Conservation (phyloP, 2,888 invertebrate species). For the Leptinotarsa tumamoca region DNA sequence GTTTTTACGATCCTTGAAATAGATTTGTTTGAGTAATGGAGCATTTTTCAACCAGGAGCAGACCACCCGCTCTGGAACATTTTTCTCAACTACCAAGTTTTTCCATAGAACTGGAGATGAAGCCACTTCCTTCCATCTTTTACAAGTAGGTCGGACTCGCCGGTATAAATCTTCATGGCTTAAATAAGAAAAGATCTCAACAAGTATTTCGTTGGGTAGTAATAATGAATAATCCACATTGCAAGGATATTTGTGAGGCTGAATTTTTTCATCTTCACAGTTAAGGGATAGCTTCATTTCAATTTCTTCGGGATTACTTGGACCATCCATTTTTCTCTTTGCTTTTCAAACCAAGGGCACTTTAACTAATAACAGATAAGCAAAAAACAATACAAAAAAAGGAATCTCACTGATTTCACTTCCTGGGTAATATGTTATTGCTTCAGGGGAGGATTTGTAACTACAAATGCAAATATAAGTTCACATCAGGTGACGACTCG, state of each 20-base stretch:
- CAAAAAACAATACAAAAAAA: too few relatives aligned
- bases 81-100: constrained; percentile 42
- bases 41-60: constrained; percentile 48
- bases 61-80: constrained; percentile 44
- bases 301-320: too few relatives aligned
- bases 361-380: too few relatives aligned
- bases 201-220: constrained; percentile 48
- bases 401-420: too few relatives aligned
- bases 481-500: too few relatives aligned
- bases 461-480: too few relatives aligned
- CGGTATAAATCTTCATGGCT: constrained; percentile 43
- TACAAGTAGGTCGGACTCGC: constrained; percentile 44
- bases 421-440: too few relatives aligned
- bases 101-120: constrained; percentile 48
- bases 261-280: neutral
- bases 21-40: constrained; percentile 44
- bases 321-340: too few relatives aligned
- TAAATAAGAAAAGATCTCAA: constrained; percentile 49
- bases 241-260: neutral
- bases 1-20: constrained; percentile 43
- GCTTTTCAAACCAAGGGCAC: too few relatives aligned
- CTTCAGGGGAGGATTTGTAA: too few relatives aligned
- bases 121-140: constrained; percentile 45
- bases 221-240: neutral
- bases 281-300: too few relatives aligned